Base-by-base conservation (phyloP, 2,888 invertebrate genomes). In the Aricia artaxerxes region DNA sequence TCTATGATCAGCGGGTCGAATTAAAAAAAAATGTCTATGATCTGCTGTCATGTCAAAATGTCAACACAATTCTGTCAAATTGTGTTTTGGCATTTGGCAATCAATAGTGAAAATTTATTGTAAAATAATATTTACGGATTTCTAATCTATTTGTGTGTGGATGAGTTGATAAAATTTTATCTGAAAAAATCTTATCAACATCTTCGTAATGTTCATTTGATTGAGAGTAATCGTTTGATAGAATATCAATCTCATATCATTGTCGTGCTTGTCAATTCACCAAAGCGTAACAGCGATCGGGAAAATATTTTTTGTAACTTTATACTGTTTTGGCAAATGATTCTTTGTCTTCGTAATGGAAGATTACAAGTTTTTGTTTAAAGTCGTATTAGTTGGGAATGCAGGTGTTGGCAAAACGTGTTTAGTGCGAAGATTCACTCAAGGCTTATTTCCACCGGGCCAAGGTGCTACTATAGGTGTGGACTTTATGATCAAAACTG, bases 401-500 rank as follows among this genome's bases (percentile, higher is more conserved):
- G 99, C 99, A 83, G 99, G 99, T 80, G 99, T 99, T 83, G 99
- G 99, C 38, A 99, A 99, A 94, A 99, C 99, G 78, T 99, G 99
- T 93, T 96, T 99, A 79, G 99, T 99, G 80, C 95, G 99, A 83
- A 96, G 99, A 86, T 99, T 99, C 91, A 99, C 99, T 69, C 99
- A 99, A 96, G 99, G 99, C 2, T 94, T 99, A 77, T 99, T 99
- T 94, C 99, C 99, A 78, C 99, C 99, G 57, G 99, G 99, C 16
- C 99, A 99, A 94, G 99, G 99, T 84, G 99, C 99, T 80, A 99
- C 99, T 3, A 99, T 99, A 86, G 99, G 99, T 80, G 99, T 99
- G 44, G 99, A 99, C 95, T 99, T 99, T 91, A 99, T 99, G 99
- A 99, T 99, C 82, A 99, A 99, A 95, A 99, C 99, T 79, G 98